These are phyloP conservation scores for Tragelaphus imberbis DNA, from an alignment of 2,113 vertebrate species.

Conservation along the genomic window DNA sequence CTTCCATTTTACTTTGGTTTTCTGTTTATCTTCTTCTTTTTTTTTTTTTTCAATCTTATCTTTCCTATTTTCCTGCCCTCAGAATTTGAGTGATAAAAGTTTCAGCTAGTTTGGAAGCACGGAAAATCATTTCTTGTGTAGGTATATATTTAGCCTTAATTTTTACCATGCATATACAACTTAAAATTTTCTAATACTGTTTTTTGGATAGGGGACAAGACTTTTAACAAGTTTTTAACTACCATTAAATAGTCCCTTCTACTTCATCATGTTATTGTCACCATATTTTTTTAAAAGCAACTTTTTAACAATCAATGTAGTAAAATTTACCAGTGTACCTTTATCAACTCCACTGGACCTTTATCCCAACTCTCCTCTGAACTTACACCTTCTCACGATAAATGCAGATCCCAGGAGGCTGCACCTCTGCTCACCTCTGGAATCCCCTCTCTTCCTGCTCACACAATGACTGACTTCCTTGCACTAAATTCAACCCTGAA, in stretches of 20 bases:
- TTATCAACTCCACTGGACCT: not conserved
- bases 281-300: not conserved
- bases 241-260: not conserved
- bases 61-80: not conserved
- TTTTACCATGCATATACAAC: not conserved
- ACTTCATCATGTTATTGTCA: not conserved
- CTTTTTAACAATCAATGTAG: not conserved
- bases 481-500: not conserved
- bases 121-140: not conserved
- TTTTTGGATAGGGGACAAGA: not conserved
- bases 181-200: not conserved
- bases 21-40: not conserved
- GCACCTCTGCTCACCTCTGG: not conserved
- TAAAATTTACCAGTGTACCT: not conserved
- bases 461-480: not conserved
- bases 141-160: not conserved
- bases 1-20: not conserved
- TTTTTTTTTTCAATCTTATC: not conserved
- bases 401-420: not conserved
- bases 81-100: not conserved
- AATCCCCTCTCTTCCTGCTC: not conserved
- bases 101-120: not conserved
- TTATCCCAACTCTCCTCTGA: not conserved
- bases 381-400: not conserved
- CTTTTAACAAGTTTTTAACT: not conserved